Evolutionary conservation across 2,888 invertebrate species (phyloP), one percentile per base, ranked within the genome.

Genomic region (Ephialtes manifestator): DNA sequence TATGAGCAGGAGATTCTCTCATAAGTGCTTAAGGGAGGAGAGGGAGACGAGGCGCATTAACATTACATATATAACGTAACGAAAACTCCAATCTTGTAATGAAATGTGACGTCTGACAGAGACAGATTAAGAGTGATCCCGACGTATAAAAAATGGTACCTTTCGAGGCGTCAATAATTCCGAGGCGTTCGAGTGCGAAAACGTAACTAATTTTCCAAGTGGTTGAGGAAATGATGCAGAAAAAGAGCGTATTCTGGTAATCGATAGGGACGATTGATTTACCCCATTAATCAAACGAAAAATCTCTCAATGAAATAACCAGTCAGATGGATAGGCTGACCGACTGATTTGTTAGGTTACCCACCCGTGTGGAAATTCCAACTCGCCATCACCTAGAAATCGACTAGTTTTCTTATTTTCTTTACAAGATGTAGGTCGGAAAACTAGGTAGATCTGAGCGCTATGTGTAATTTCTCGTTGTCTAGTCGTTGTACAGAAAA

Each of bases 101-200:
- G 31, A 28, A 70, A 51, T 51, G 28, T 31, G 51, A 70, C n/a
- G 51, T 18, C 28, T 51, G 11, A 51, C 51, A 24, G 51, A 51
- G 18, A 24, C 24, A 51, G 28, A 51, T n/a, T 10, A 51, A n/a
- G 51, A 51, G 51, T 8, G 28, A 28, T 31, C 8, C n/a, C n/a
- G 28, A 65, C 31, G 28, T 28, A 51, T 70, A n/a, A 51, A 28
- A 70, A 31, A 35, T 70, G 15, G 31, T 11, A 18, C 4, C 48
- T n/a, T 15, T 24, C 35, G 35, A 39, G 35, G 35, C 8, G 35
- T 39, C 4, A 39, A 8, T 8, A 0, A n/a, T 28, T 10, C n/a
- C 20, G 24, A 15, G 68, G 20, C 28, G 43, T 46, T 28, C 46
- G 5, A 43, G 46, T 15, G 28, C 11, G 28, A 68, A 4, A 46